Evolutionary conservation across 2,797 vertebrate species (phyloP).

Genomic region (Orestias chungarensis): DNA sequence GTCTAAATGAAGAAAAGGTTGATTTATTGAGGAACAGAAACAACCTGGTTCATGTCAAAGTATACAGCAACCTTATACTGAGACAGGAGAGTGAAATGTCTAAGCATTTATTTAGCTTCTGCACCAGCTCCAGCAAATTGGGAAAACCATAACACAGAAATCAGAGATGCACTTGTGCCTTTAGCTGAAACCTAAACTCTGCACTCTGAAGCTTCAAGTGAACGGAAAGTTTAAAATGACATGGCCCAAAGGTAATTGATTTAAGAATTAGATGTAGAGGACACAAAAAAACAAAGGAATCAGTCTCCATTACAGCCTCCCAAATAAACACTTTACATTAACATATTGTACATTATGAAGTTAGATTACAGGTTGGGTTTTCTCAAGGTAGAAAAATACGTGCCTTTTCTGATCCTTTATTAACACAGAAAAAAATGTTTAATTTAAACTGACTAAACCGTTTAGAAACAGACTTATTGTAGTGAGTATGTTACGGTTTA

Average conservation of each 20-base stretch:
- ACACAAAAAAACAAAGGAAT: constrained; percentile 28
- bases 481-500: constrained; percentile 40
- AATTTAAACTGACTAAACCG: constrained; percentile 45
- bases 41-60: constrained; percentile 27
- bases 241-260: constrained; percentile 35
- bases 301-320: constrained; percentile 58
- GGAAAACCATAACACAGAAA: constrained; percentile 34
- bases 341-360: constrained; percentile 72
- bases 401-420: constrained; percentile 64
- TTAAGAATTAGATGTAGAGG: constrained; percentile 38
- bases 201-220: constrained; percentile 11
- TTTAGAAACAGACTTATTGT: constrained; percentile 41
- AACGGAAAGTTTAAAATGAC: constrained; percentile 30
- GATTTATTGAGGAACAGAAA: constrained; percentile 53
- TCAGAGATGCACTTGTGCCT: constrained; percentile 13
- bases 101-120: constrained; percentile 32
- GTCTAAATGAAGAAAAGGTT: constrained; percentile 32
- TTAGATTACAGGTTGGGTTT: constrained; percentile 68
- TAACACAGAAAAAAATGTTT: constrained; percentile 53
- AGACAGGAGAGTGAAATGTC: constrained; percentile 48
- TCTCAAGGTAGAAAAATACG: constrained; percentile 75
- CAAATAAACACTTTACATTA: constrained; percentile 70
- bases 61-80: constrained; percentile 37
- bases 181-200: constrained; percentile 33
- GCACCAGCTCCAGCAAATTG: neutral